phyloP scores from a whole-genome alignment of 37 sponge, comb jelly and placozoan species.

The Tethya wilhelma region DNA sequence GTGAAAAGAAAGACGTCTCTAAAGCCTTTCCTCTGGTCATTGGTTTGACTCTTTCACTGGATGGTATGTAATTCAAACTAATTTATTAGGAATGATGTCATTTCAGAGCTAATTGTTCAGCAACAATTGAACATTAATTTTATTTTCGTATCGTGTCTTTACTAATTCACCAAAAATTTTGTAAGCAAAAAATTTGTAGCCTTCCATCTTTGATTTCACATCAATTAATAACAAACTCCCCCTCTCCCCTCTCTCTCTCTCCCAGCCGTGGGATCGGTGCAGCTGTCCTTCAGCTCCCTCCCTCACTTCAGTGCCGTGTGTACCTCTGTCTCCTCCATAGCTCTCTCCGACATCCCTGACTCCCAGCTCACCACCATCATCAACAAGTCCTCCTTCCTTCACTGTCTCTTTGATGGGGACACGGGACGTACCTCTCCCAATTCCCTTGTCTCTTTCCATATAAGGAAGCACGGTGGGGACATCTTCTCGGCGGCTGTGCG shows the following conservation, averaged over 20 bases:
- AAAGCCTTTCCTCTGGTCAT: conserved; percentile 43
- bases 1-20: conserved; percentile 16
- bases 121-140: neutral
- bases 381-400: conserved; percentile 51
- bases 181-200: no score
- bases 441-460: conserved; percentile 43
- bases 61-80: no score
- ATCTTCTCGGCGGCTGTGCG: conserved; percentile 50
- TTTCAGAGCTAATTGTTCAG: neutral
- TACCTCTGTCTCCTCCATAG: conserved; percentile 33
- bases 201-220: no score
- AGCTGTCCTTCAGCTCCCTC: conserved; percentile 45
- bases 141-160: neutral
- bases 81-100: neutral
- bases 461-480: conserved; percentile 66
- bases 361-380: conserved; percentile 1
- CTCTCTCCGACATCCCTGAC: neutral
- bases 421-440: conserved; percentile 73
- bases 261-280: conserved; percentile 40
- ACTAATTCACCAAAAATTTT: neutral
- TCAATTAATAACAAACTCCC: neutral
- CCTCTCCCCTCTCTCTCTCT: neutral
- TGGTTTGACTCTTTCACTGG: no score
- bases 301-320: conserved; percentile 61
- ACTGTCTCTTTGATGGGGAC: conserved; percentile 62